Evolutionary conservation across 2,797 vertebrate genomes (phyloP).

Genomic region (Anableps anableps): DNA sequence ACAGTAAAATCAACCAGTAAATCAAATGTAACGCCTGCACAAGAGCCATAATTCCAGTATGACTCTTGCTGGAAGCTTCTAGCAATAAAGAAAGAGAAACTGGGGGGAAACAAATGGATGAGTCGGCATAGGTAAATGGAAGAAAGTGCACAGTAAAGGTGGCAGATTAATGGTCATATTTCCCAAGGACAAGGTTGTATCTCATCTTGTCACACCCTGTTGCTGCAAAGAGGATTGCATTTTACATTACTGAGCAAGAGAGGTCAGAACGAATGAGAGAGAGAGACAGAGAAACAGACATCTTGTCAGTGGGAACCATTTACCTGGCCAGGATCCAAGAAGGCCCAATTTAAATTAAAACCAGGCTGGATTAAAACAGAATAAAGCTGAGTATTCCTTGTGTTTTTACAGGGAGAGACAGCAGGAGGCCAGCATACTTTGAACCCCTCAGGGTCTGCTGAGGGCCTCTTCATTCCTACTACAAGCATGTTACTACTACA

Average conservation of each 20-base stretch:
- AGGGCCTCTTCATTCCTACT: constrained; percentile 68
- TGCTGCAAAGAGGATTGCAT: constrained; percentile 20
- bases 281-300: constrained; percentile 32
- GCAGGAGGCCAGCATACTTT: constrained; percentile 72
- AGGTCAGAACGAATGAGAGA: constrained; percentile 3
- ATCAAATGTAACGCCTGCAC: constrained; percentile 60
- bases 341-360: constrained; percentile 73
- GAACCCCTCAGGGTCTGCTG: constrained; percentile 66
- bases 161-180: constrained; percentile 51
- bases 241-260: constrained; percentile 28
- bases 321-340: constrained; percentile 61
- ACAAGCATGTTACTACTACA: constrained; percentile 57
- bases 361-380: constrained; percentile 47
- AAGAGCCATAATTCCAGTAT: constrained; percentile 43
- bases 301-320: constrained; percentile 55
- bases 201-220: constrained; percentile 15
- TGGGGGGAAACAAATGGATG: constrained; percentile 29
- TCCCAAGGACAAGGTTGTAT: constrained; percentile 27
- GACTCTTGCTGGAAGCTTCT: constrained; percentile 49
- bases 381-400: constrained; percentile 47
- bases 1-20: constrained; percentile 73
- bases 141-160: constrained; percentile 44
- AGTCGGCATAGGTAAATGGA: constrained; percentile 57
- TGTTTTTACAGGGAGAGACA: constrained; percentile 70
- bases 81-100: constrained; percentile 49